Evolutionary conservation across 1,140 invertebrate genomes (phyloP), one percentile per base, ranked within the genome.

Genomic region (Tetranychus cinnabarinus): DNA sequence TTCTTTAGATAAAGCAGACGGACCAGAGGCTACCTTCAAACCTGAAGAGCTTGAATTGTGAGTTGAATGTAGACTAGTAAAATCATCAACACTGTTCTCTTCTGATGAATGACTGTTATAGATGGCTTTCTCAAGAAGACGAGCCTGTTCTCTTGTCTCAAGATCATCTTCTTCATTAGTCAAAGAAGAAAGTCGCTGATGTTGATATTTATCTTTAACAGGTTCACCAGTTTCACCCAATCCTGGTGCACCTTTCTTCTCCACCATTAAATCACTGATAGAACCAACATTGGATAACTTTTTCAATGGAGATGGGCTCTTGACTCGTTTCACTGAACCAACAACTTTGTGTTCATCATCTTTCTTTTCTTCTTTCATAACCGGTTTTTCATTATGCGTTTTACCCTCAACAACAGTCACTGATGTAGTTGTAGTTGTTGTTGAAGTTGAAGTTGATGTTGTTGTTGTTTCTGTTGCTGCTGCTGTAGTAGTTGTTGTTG

Each of bases 361-460:
- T 23, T 23, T 23, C 23, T 23, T 23, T 23, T 23, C 23, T 23
- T 23, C 23, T 23, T 23, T 23, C 23, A 23, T 23, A 23, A 23
- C 23, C 23, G 23, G 23, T 23, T 23, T 23, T 23, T 23, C 23
- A 23, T 23, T 23, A 23, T 23, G 23, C 23, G 23, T 23, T 23
- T 23, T 23, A 23, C 1, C 15, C 23, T 47, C 33, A 36, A 60
- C 60, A 61, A 64, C 61, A 1, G 60, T n/a, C 56, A 50, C 60
- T 15, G 65, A 45, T 35, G 63, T 64, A 42, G 65, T 63, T 37
- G 63, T 57, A 6, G 56, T 59, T 1, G 60, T 12, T 15, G 62
- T 35, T 35, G 48, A 5, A 36, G 36, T 48, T 10, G 31, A 10
- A 4, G 31, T 48, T 13, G 47, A 48, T 48, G 47, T n/a, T 48